Evolutionary conservation across 92 coral and sea anemone species (phyloP).

Genomic region (Virgularia gustaviana): DNA sequence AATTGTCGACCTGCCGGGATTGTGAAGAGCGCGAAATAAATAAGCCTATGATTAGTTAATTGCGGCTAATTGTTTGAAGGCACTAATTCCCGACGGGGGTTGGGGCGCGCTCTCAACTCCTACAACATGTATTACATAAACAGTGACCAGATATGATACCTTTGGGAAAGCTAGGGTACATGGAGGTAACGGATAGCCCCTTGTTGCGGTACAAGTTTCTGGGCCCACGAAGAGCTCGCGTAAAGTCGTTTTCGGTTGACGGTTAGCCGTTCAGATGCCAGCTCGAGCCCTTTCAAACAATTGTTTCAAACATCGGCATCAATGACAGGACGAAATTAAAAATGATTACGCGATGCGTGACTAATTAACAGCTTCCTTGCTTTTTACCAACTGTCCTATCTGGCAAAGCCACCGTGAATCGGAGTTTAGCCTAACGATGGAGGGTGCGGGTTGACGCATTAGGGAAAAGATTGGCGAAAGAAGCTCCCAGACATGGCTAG

Average conservation of each 20-base stretch:
- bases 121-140: constrained; percentile 22
- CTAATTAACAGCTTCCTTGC: constrained; percentile 40
- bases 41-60: constrained; percentile 40
- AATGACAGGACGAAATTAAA: constrained; percentile 36
- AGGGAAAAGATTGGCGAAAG: too few species aligned
- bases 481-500: too few species aligned
- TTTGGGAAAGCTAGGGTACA: too few species aligned
- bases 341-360: constrained; percentile 37
- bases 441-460: too few species aligned
- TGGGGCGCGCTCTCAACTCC: constrained; percentile 23
- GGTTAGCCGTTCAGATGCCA: not conserved
- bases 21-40: constrained; percentile 18
- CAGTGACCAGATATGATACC: not conserved
- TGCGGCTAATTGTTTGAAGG: constrained; percentile 33
- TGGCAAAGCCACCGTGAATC: not conserved
- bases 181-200: too few species aligned
- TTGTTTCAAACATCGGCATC: constrained; percentile 36
- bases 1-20: constrained; percentile 31
- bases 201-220: too few species aligned
- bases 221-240: too few species aligned
- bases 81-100: not conserved
- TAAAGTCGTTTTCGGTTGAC: too few species aligned
- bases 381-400: constrained; percentile 27
- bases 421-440: constrained; percentile 21
- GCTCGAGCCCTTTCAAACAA: not conserved